Base-by-base conservation (phyloP, 1,140 invertebrate species). In the Drosophila repleta region DNA sequence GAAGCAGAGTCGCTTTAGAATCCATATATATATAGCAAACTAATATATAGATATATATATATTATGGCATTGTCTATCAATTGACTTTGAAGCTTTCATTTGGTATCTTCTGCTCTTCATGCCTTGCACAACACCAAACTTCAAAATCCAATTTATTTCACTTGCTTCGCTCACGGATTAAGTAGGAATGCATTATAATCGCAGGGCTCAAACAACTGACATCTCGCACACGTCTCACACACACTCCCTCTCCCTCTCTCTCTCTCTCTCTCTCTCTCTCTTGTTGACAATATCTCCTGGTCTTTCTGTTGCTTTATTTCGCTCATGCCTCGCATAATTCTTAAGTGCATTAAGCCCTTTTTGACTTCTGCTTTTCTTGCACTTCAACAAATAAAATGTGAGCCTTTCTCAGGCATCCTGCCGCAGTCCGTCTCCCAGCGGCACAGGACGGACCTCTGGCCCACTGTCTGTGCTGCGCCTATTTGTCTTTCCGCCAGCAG, bases 301-400 rank as follows among this genome's bases (percentile, higher is more conserved):
- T 53, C 46, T 18, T 37, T 43, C 4, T 24, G 11, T 57, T 62
- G 46, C 52, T 56, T 48, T 64, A 49, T 32, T 65, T 15, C 15
- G 35, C 61, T 58, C 79, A 79, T 63, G 79, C 61, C 64, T 83
- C 73, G 63, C 67, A 69, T 79, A 68, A 79, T 69, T 73, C 58
- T 45, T 49, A 74, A 84, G 80, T 84, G 76, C 80, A 84, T 84
- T 84, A 84, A 20, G 60, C 17, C 48, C 60, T 52, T 45, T 74
- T 41, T 74, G 74, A 67, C 72, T 75, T 66, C 58, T 68, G 74
- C 65, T 71, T 65, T 65, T 65, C 68, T 63, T 69, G 79, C 75
- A 81, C 78, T 73, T 74, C 39, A 61, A 55, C 46, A 75, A 79
- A 80, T 72, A 71, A 64, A 78, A 79, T 76, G 53, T 56, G 78